phyloP scores from a whole-genome alignment of 2,113 vertebrate species.

The Lepisosteus oculatus region DNA sequence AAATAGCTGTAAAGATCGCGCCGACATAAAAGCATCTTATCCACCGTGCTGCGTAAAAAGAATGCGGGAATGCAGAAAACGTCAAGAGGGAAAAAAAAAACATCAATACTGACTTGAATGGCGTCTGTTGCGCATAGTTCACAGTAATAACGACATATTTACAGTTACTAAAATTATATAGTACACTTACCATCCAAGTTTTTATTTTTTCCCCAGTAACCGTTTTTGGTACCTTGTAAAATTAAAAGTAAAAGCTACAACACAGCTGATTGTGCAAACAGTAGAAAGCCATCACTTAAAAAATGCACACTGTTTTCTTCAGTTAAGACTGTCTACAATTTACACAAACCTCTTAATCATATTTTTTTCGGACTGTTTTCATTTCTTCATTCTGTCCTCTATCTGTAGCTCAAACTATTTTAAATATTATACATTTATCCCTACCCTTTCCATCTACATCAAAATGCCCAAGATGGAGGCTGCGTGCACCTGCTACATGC shows the following conservation, averaged over 20 bases:
- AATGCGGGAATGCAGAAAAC: no score
- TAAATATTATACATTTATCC: slow-evolving; percentile 29
- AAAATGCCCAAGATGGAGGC: slow-evolving; percentile 18
- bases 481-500: slow-evolving; percentile 17
- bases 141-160: no score
- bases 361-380: not conserved
- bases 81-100: no score
- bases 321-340: slow-evolving; percentile 34
- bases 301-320: slow-evolving; percentile 39
- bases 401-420: slow-evolving; percentile 20
- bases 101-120: no score
- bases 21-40: no score
- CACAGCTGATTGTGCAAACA: slow-evolving; percentile 38
- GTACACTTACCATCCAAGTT: slow-evolving; percentile 46
- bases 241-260: slow-evolving; percentile 26
- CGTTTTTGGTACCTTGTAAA: slow-evolving; percentile 21
- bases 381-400: slow-evolving; percentile 30
- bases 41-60: no score
- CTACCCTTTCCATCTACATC: slow-evolving; percentile 43
- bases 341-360: not conserved
- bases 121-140: no score
- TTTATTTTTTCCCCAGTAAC: slow-evolving; percentile 16
- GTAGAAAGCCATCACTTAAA: slow-evolving; percentile 37
- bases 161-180: no score
- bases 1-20: no score